Base-by-base conservation (phyloP, 1,140 invertebrate genomes). In the Drosophila tristis region DNA sequence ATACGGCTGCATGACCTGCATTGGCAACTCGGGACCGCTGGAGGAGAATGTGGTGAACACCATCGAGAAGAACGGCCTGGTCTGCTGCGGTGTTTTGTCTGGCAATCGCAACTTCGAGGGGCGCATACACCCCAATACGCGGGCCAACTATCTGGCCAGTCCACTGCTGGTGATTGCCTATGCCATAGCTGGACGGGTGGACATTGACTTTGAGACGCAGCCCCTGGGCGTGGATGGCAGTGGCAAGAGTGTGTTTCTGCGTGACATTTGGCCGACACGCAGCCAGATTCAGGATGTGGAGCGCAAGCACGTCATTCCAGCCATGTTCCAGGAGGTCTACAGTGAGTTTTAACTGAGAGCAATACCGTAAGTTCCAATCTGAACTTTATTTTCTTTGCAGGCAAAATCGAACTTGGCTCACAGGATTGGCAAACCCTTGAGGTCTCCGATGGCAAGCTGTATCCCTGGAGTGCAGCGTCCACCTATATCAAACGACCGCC, bases 41-140 rank as follows among this genome's bases (percentile, higher is more conserved):
- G 96, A 97, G 54, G 98, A 99, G 61, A 94, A 96, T 74, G 96
- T 99, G 26, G 95, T 95, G 0, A 97, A 98, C 80, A 97, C 97
- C 2, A 99, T 99, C 79, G 98, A 99, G 92, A 97, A 98, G 94
- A 97, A 97, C 91, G 97, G 98, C 87, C 93, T 99, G 6, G 97
- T 99, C 0, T 98, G 97, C 82, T 97, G 96, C 90, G 98, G 98
- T 13, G 97, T 99, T 0, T 93, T 99, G 0, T 99, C 98, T 0
- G 98, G 98, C 0, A 99, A 99, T 91, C 93, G 98, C 3, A 99
- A 99, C 92, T 99, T 99, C 92, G 98, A 99, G 93, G 98, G 98
- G 8, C 94, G 98, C 54, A 98, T 99, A 87, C 98, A 99, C 93
- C 98, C 98, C 1, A 96, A 98, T 89, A 99, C 98, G 0, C 93